phyloP scores from a whole-genome alignment of 2,797 vertebrate genomes.

The Pseudotriccus pelzelni region DNA sequence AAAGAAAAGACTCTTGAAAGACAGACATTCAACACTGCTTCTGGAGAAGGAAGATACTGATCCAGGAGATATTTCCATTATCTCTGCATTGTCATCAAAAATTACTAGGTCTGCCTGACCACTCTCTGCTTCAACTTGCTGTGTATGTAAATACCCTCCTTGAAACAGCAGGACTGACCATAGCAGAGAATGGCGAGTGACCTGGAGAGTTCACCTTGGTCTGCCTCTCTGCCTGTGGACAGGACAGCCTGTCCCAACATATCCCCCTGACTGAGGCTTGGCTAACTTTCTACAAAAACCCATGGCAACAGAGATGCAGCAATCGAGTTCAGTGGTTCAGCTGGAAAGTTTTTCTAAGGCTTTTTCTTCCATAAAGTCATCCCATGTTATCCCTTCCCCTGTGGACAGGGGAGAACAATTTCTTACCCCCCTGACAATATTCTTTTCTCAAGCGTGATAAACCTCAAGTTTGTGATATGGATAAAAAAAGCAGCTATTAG shows the following conservation, averaged over 20 bases:
- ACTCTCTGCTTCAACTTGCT: neutral
- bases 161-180: neutral
- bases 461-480: neutral
- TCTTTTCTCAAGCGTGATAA: neutral
- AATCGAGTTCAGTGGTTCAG: neutral
- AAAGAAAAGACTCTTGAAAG: neutral
- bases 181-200: neutral
- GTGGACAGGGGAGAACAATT: neutral
- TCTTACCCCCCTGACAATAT: neutral
- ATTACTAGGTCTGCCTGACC: neutral
- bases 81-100: neutral
- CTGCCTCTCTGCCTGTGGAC: neutral
- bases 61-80: neutral
- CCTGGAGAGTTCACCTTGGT: neutral
- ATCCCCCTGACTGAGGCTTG: too few species aligned
- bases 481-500: neutral
- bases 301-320: neutral
- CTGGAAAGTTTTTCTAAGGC: neutral
- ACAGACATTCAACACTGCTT: neutral
- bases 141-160: neutral
- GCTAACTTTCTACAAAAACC: neutral
- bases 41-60: neutral
- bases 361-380: neutral
- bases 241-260: neutral
- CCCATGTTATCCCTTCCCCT: neutral